Evolutionary conservation across 2,797 vertebrate species (phyloP).

Genomic region (Scolopax rusticola): DNA sequence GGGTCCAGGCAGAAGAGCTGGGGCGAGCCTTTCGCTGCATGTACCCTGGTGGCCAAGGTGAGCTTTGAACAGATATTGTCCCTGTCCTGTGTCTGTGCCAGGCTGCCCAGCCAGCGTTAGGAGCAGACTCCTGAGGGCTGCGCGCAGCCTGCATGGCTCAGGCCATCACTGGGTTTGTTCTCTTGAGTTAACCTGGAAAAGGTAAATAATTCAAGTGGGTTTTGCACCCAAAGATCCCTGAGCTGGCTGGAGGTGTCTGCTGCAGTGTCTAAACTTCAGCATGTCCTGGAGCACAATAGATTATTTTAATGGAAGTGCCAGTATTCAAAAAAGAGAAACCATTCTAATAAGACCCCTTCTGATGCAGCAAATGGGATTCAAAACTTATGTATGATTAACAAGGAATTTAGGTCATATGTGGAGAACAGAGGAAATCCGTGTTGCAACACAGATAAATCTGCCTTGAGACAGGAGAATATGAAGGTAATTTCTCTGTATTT

Average conservation of each 20-base stretch:
- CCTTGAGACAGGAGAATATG: background rate
- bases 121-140: background rate
- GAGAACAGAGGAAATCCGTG: background rate
- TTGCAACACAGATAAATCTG: background rate
- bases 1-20: constrained; percentile 95
- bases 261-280: background rate
- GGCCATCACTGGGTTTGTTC: background rate
- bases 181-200: background rate
- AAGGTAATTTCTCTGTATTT: background rate
- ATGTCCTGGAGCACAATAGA: background rate
- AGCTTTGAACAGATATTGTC: background rate
- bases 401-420: background rate
- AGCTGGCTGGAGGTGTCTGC: background rate
- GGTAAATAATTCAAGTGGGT: background rate
- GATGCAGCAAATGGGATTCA: background rate
- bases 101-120: background rate
- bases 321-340: background rate
- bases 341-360: background rate
- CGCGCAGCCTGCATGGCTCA: background rate
- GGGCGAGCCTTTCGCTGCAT: constrained; percentile 96
- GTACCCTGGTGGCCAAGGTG: constrained; percentile 98
- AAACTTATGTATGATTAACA: background rate
- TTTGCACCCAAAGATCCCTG: background rate
- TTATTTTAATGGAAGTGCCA: background rate
- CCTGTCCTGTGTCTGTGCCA: background rate